phyloP scores from a whole-genome alignment of 2,888 invertebrate species.

The Drosophila nigricruria region DNA sequence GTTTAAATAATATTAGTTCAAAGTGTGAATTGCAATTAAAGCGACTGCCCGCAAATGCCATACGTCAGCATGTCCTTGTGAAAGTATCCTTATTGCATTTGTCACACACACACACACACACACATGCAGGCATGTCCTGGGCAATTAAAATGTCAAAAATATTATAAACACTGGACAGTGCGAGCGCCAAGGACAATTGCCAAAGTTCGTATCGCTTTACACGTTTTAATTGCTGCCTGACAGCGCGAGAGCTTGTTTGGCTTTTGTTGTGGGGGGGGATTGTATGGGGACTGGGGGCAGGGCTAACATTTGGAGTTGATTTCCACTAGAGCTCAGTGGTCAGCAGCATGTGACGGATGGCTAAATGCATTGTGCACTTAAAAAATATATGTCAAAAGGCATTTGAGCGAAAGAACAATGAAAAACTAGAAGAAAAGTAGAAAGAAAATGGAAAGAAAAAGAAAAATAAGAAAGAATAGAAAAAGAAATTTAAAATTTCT shows the following conservation, averaged over 20 bases:
- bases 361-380: slow-evolving; percentile 33
- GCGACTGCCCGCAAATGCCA: slow-evolving; percentile 46
- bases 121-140: slow-evolving; percentile 12
- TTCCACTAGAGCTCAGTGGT: slow-evolving; percentile 19
- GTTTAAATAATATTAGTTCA: slow-evolving; percentile 69
- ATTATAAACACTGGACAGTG: slow-evolving; percentile 49
- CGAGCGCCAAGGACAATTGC: slow-evolving; percentile 29
- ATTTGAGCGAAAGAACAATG: slow-evolving; percentile 1
- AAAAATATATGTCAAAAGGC: slow-evolving; percentile 26
- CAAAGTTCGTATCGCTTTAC: slow-evolving; percentile 62
- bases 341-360: slow-evolving; percentile 41
- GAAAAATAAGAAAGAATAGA: not conserved
- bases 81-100: slow-evolving; percentile 38
- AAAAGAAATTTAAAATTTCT: too few species aligned
- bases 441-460: not conserved
- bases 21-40: slow-evolving; percentile 65
- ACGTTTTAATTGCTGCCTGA: slow-evolving; percentile 71
- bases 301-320: not conserved
- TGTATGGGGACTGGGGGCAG: too few species aligned
- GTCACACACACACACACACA: slow-evolving; percentile 29
- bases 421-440: too few species aligned
- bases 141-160: slow-evolving; percentile 76
- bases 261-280: slow-evolving; percentile 1
- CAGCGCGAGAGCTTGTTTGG: slow-evolving; percentile 58
- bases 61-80: slow-evolving; percentile 55